Percentiles rank a stretch among this genome's conserved stretches.
Conservation (phyloP, 2,888 invertebrate genomes). For the Apamea crenata region DNA sequence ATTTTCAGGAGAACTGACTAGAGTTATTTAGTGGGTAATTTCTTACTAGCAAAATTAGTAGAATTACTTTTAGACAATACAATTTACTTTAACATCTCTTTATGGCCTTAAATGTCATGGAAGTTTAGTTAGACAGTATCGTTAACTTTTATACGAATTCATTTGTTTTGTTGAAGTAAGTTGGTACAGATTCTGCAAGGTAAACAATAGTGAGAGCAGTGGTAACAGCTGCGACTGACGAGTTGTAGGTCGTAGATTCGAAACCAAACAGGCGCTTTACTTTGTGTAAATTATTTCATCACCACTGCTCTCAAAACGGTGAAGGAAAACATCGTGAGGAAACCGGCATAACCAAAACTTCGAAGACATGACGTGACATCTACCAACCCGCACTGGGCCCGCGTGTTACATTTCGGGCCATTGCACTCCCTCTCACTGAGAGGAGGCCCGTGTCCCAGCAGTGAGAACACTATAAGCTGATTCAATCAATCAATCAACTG, state of each 20-base stretch:
- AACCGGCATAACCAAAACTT: not conserved
- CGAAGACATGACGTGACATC: not conserved
- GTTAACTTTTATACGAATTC: conserved; percentile 41
- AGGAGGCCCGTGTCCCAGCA: too few species aligned
- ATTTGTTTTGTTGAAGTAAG: conserved; percentile 24
- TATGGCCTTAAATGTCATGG: conserved; percentile 54
- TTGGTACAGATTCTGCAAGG: not conserved
- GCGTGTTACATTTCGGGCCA: not conserved
- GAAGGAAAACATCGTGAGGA: not conserved
- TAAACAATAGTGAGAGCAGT: not conserved
- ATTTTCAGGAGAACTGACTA: conserved; percentile 67
- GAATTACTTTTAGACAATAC: conserved; percentile 65
- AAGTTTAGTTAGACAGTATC: conserved; percentile 43
- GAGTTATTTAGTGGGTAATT: conserved; percentile 73
- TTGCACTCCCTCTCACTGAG: too few species aligned
- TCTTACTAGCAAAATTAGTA: conserved; percentile 68
- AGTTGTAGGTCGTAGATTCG: not conserved
- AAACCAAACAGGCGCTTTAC: not conserved
- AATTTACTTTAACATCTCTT: conserved; percentile 68
- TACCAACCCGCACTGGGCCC: not conserved
- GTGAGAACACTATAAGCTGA: not conserved
- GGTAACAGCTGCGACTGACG: too few species aligned
- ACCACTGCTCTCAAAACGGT: not conserved
- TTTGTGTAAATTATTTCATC: not conserved
- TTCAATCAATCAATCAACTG: too few species aligned